Evolutionary conservation across 2,113 vertebrate genomes (phyloP), one percentile per base, ranked within the genome.

Genomic region (Lampris megalopsis): DNA sequence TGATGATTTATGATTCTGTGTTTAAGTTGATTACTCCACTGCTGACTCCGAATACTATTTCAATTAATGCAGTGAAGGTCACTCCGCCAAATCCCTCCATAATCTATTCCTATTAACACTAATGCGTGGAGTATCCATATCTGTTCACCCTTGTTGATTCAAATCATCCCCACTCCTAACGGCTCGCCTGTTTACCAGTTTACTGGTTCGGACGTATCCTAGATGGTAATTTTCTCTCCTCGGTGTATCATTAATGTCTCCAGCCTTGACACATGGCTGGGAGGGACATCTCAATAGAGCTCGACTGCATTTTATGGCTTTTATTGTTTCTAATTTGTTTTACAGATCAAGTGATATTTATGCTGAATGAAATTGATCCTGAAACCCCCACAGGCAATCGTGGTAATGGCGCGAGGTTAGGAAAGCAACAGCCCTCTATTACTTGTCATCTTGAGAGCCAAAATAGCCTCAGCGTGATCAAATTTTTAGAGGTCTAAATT

Each of bases 31-130:
- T 99, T 99, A 99, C 96, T 97, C 96, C 95, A 95, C 95, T 99
- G 98, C 98, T 99, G 97, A 99, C 97, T 99, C 97, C 95, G 97
- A 98, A 97, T 98, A 99, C 97, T 99, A 99, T 99, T 99, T 99
- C 98, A 99, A 99, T 99, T 99, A 99, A 97, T 97, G 96, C 97
- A 97, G 96, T 97, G 97, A 99, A 99, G 98, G 97, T 99, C 98
- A 99, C 97, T 98, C 97, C 96, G 95, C 96, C 96, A 98, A 99
- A 98, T 99, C 96, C 97, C 97, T 97, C 97, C 96, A 98, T 99
- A 99, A 99, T 99, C 98, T 99, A 98, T 99, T 99, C 97, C 97
- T 98, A 99, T 99, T 99, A 99, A 98, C 96, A 96, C 96, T 99
- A 99, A 98, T 98, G 97, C 96, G 95, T 93, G 92, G 95, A 98